These are phyloP conservation scores for Endotricha flammealis DNA, from an alignment of 2,888 invertebrate genomes.

Conservation along the genomic window DNA sequence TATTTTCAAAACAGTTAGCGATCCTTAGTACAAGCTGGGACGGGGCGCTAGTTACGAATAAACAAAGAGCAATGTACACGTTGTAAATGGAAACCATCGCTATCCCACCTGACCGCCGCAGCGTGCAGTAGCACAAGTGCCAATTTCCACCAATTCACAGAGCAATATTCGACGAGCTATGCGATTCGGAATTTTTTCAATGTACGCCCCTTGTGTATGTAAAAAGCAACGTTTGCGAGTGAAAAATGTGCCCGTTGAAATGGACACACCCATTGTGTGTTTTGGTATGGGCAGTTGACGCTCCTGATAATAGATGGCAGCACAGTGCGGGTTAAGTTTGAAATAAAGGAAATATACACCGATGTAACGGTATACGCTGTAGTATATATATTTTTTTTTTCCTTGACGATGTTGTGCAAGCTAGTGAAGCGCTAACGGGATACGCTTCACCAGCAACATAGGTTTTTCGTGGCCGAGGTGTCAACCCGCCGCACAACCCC, in stretches of 20 bases:
- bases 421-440: too few relatives aligned
- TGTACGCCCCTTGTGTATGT: constrained; percentile 16
- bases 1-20: too few relatives aligned
- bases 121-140: constrained; percentile 23
- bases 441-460: too few relatives aligned
- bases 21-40: constrained; percentile 2
- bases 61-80: constrained; percentile 11
- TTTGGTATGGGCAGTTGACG: neutral
- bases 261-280: neutral
- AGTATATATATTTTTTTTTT: too few relatives aligned
- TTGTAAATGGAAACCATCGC: constrained; percentile 2
- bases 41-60: too few relatives aligned
- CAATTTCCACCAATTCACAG: constrained; percentile 39
- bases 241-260: neutral
- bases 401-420: too few relatives aligned
- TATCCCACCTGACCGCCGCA: constrained; percentile 1
- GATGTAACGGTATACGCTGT: too few relatives aligned
- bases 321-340: neutral
- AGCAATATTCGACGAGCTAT: constrained; percentile 26
- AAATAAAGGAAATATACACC: too few relatives aligned
- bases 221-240: constrained; percentile 20
- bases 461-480: too few relatives aligned
- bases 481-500: too few relatives aligned
- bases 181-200: constrained; percentile 5
- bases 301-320: constrained; percentile 3